These are phyloP conservation scores for Macaca mulatta DNA, from an alignment of 2,113 vertebrate species.

Conservation along the genomic window DNA sequence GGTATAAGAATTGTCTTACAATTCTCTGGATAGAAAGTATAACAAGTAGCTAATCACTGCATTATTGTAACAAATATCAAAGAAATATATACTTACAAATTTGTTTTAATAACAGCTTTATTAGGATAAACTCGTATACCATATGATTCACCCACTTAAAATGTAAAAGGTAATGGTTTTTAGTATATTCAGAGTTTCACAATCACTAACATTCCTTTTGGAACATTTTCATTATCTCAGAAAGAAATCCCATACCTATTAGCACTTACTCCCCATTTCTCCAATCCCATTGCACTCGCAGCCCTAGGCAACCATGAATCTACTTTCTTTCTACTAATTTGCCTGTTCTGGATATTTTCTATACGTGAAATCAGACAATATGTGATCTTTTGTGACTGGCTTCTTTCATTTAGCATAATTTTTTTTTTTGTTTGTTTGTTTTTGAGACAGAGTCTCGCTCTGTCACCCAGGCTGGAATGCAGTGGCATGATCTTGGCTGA, in stretches of 20 bases:
- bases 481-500: too few relatives aligned
- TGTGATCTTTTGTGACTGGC: background rate
- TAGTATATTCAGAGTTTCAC: too few relatives aligned
- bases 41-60: background rate
- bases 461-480: too few relatives aligned
- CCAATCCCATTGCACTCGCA: background rate
- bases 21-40: background rate
- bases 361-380: background rate
- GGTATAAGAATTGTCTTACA: background rate
- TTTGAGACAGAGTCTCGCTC: too few relatives aligned
- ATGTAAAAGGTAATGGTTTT: too few relatives aligned
- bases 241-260: background rate
- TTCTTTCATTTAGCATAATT: background rate
- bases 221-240: too few relatives aligned
- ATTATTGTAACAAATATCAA: background rate
- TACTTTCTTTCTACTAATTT: background rate
- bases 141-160: background rate
- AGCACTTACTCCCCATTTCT: background rate
- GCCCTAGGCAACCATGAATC: background rate
- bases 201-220: too few relatives aligned
- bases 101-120: background rate
- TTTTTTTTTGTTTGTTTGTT: too few relatives aligned
- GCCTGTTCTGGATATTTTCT: background rate
- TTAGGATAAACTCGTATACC: background rate
- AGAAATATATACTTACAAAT: background rate